Conservation (phyloP, 2,888 invertebrate genomes). For the Acronicta alni region DNA sequence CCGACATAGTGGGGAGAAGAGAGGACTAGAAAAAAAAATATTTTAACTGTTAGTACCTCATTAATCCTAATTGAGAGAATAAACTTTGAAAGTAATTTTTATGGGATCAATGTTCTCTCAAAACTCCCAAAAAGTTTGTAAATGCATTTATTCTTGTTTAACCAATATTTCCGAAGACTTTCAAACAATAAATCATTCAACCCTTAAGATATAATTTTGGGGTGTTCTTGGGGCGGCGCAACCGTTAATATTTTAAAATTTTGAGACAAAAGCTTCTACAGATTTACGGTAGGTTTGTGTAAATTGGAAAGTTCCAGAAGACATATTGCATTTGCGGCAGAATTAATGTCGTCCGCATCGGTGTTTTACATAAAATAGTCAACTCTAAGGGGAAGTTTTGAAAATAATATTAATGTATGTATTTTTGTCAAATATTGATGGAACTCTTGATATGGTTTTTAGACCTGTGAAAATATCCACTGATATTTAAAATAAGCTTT, state of each 20-base stretch:
- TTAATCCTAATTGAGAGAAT: background rate
- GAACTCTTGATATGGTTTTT: background rate
- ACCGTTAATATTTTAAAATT: conserved; percentile 79
- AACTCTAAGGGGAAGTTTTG: too few species aligned
- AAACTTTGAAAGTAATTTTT: background rate
- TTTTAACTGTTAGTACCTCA: too few species aligned
- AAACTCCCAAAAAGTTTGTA: conserved; percentile 3
- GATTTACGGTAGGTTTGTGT: conserved; percentile 81
- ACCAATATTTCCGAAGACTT: conserved; percentile 29
- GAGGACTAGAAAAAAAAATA: too few species aligned
- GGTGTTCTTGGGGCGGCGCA: conserved; percentile 59
- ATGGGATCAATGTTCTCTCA: background rate
- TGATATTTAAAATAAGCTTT: too few species aligned
- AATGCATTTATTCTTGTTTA: conserved; percentile 9
- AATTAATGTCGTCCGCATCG: conserved; percentile 65
- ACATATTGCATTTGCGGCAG: conserved; percentile 70
- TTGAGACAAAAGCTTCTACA: conserved; percentile 73
- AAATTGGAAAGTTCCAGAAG: conserved; percentile 81
- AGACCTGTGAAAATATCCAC: too few species aligned
- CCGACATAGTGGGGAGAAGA: too few species aligned
- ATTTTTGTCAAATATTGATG: too few species aligned
- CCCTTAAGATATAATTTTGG: conserved; percentile 69
- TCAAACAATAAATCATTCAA: conserved; percentile 72
- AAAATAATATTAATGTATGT: too few species aligned
- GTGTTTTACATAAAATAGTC: conserved; percentile 29